These are phyloP conservation scores for Thamnophis elegans DNA, from an alignment of 2,797 vertebrate species.

Conservation along the genomic window DNA sequence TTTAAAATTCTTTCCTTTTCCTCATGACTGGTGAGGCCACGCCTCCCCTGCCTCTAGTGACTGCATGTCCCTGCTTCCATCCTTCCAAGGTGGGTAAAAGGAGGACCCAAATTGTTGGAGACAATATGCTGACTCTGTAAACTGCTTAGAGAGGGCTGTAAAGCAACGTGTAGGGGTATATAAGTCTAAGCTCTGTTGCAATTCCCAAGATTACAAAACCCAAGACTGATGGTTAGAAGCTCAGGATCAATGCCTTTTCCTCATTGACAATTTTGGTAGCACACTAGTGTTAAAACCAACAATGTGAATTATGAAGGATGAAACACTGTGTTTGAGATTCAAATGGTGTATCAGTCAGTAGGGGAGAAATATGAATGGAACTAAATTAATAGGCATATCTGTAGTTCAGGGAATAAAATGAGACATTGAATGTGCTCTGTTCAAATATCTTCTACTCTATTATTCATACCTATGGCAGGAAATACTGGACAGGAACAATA, in stretches of 20 bases:
- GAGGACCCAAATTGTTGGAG: too few relatives aligned
- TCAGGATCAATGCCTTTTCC: background rate
- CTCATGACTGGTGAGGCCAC: too few relatives aligned
- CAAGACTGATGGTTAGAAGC: background rate
- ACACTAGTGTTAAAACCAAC: background rate
- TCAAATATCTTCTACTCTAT: background rate
- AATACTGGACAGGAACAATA: background rate
- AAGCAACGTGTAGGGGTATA: too few relatives aligned
- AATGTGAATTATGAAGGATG: background rate
- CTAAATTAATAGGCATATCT: background rate
- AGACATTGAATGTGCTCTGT: background rate
- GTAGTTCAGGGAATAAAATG: background rate
- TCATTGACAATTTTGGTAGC: background rate
- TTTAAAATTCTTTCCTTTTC: too few relatives aligned
- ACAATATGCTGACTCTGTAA: too few relatives aligned
- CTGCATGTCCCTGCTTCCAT: too few relatives aligned
- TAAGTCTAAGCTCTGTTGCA: too few relatives aligned
- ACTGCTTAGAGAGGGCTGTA: too few relatives aligned
- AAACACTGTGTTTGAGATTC: background rate
- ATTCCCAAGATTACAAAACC: background rate
- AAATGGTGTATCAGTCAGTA: background rate
- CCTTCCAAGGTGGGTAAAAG: too few relatives aligned
- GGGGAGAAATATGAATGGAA: background rate
- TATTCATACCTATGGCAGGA: background rate
- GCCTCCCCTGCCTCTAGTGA: too few relatives aligned